Percentiles rank a stretch among this genome's conserved stretches.
Evolutionary conservation across 1,140 invertebrate species (phyloP).

Genomic region (Polyergus mexicanus): DNA sequence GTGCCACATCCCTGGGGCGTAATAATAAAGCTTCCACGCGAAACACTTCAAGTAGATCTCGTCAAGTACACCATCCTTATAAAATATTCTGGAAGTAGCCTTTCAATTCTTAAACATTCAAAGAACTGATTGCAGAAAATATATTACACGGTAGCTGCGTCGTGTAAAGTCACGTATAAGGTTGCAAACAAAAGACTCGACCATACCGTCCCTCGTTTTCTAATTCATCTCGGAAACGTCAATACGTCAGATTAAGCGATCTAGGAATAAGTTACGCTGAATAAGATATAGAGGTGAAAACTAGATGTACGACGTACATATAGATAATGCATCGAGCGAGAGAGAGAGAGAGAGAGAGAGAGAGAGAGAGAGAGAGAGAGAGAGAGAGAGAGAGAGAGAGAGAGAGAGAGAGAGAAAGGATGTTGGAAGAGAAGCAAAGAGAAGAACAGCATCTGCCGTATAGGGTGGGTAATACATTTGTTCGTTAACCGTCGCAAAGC

Average conservation of each 20-base stretch:
- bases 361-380: not conserved
- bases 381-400: no score
- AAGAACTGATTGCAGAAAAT: constrained; percentile 35
- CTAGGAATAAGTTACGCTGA: constrained; percentile 80
- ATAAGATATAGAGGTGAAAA: constrained; percentile 17
- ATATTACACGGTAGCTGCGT: constrained; percentile 39
- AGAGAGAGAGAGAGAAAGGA: not conserved
- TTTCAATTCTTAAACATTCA: constrained; percentile 30
- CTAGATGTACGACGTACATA: constrained; percentile 14
- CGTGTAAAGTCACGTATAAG: constrained; percentile 13
- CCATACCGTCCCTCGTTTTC: not conserved
- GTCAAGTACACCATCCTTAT: not conserved
- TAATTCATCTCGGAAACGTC: not conserved
- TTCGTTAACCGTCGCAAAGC: constrained; percentile 71
- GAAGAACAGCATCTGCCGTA: constrained; percentile 76
- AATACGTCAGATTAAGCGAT: constrained; percentile 75
- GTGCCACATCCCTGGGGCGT: not conserved
- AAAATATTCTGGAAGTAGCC: constrained; percentile 11
- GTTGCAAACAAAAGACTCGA: constrained; percentile 20
- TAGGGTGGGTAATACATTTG: constrained; percentile 82
- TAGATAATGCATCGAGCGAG: not conserved
- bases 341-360: not conserved
- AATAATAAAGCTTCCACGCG: not conserved
- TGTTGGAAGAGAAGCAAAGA: not conserved
- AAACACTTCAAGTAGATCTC: not conserved